Evolutionary conservation across 2,888 invertebrate species (phyloP), one percentile per base, ranked within the genome.

Genomic region (Parapristionchus giblindavisi): DNA sequence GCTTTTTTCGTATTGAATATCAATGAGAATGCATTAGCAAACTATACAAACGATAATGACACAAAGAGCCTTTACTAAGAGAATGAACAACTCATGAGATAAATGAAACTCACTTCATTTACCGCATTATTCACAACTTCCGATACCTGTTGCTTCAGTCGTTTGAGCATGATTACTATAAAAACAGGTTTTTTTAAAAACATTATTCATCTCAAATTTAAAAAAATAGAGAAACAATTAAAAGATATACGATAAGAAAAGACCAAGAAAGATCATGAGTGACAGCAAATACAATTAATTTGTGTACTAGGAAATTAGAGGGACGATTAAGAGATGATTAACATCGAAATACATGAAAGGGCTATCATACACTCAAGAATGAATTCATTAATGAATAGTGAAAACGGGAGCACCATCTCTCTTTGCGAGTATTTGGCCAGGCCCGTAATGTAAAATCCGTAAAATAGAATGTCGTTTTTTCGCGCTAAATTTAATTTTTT

Each of bases 71-170:
- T 14, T 43, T 17, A n/a, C n/a, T n/a, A n/a, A n/a, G n/a, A n/a
- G n/a, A n/a, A n/a, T n/a, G n/a, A n/a, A n/a, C n/a, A n/a, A n/a
- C n/a, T n/a, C n/a, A n/a, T 34, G 43, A 51, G 40, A 66, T 29
- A 8, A 1, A 11, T 52, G 24, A 34, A 48, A 70, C 76, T 34
- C 34, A 83, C 83, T 70, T 83, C 83, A 77, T 77, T 80, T 14
- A 79, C 81, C 32, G 80, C 81, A 78, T 77, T 79, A 76, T 77
- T 80, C n/a, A 79, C 81, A 11, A 80, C 81, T 43, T 83, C 81
- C 24, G 83, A 78, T 11, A 80, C 81, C 74, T 81, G 80, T 58
- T 79, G 80, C 75, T 81, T 83, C 11, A 83, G 52, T 52, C 80
- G 76, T 56, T 76, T 75, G 21, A 83, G 75, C 83, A 83, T 83